phyloP scores from a whole-genome alignment of 2,797 vertebrate genomes.

The Saxicola maurus region DNA sequence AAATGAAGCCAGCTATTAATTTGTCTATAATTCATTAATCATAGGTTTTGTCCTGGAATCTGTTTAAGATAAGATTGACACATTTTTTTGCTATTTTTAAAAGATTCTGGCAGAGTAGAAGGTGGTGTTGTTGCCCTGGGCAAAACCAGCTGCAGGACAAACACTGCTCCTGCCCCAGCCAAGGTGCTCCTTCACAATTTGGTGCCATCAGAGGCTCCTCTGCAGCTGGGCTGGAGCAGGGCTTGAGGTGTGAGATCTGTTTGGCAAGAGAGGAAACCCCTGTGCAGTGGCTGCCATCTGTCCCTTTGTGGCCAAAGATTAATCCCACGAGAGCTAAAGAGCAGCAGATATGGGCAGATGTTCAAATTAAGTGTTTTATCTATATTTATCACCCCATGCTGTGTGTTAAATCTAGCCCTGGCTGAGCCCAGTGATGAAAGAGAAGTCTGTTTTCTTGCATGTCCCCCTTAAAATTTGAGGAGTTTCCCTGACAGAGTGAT shows the following conservation, averaged over 20 bases:
- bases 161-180: not conserved
- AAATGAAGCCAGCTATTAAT: not conserved
- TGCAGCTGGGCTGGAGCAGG: not conserved
- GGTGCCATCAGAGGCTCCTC: not conserved
- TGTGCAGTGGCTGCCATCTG: not conserved
- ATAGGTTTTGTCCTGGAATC: not conserved
- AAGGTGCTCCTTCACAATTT: fast-evolving
- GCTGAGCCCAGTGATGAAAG: not conserved
- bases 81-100: not conserved
- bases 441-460: not conserved
- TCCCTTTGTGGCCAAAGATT: not conserved
- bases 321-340: not conserved
- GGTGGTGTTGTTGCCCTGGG: not conserved
- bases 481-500: conserved; percentile 42
- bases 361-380: not conserved
- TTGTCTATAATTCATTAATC: not conserved
- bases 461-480: conserved; percentile 5
- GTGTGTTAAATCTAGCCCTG: not conserved
- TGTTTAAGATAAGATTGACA: not conserved
- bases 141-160: not conserved
- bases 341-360: not conserved
- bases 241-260: fast-evolving
- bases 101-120: not conserved
- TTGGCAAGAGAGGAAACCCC: not conserved
- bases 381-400: not conserved